Evolutionary conservation across 2,113 vertebrate species (phyloP).

Genomic region (Cyprinodon variegatus): DNA sequence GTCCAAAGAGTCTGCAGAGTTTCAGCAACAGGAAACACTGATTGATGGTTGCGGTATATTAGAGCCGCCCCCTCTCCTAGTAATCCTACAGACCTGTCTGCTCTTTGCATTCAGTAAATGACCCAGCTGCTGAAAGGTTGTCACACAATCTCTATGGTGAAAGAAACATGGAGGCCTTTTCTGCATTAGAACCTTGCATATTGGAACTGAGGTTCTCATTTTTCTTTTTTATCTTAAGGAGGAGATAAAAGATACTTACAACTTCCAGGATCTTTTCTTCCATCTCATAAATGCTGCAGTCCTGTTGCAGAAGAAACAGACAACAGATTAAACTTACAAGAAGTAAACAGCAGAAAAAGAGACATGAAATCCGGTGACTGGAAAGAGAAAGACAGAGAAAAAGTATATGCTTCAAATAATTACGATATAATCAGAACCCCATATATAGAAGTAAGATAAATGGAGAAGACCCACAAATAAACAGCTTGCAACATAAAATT

Average conservation of each 20-base stretch:
- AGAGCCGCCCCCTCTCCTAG: conserved; percentile 40
- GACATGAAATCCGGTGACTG: conserved; percentile 23
- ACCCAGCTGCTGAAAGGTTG: conserved; percentile 36
- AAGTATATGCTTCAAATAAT: conserved; percentile 50
- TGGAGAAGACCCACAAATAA: conserved; percentile 66
- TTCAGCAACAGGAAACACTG: conserved; percentile 73
- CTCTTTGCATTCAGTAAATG: conserved; percentile 32
- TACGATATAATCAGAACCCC: conserved; percentile 66
- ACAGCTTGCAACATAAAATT: conserved; percentile 64
- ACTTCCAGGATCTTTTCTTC: conserved; percentile 95
- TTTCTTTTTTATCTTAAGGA: conserved; percentile 8
- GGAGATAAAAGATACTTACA: conserved; percentile 81
- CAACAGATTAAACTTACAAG: conserved; percentile 39
- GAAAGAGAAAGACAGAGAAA: conserved; percentile 12
- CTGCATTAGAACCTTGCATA: not conserved
- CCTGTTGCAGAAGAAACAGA: conserved; percentile 81
- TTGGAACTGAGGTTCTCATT: not conserved
- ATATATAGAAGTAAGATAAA: conserved; percentile 56
- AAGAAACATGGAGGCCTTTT: conserved; percentile 8
- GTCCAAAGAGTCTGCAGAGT: conserved; percentile 59
- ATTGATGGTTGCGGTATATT: conserved; percentile 62
- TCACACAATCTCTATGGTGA: conserved; percentile 37
- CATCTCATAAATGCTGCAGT: conserved; percentile 93
- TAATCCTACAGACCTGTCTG: conserved; percentile 19
- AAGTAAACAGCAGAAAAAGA: conserved; percentile 39